phyloP scores from a whole-genome alignment of 2,888 invertebrate genomes.

The Neoitamus cyanurus region DNA sequence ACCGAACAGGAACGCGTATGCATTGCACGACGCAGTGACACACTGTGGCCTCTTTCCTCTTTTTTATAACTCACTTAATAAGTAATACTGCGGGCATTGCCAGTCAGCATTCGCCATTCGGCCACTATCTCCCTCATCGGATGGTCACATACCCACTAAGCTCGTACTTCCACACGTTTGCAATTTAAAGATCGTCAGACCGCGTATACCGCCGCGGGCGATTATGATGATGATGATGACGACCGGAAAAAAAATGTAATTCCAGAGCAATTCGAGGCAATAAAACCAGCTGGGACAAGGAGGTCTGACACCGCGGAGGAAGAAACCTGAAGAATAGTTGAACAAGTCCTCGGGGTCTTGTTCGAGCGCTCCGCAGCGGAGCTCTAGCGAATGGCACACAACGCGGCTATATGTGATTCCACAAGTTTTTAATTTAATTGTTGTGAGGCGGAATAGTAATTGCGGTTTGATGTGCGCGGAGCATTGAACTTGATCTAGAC shows the following conservation, averaged over 20 bases:
- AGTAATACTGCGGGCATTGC: background rate
- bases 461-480: background rate
- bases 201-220: background rate
- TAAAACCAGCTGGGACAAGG: background rate
- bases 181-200: background rate
- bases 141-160: background rate
- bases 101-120: background rate
- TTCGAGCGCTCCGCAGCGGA: background rate
- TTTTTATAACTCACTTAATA: no score
- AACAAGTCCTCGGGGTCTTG: background rate
- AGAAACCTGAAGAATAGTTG: background rate
- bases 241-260: background rate
- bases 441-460: background rate
- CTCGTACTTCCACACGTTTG: background rate
- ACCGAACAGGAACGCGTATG: background rate
- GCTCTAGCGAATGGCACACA: background rate
- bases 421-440: background rate
- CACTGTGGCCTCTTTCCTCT: background rate
- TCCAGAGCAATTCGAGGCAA: background rate
- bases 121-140: background rate
- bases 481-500: background rate
- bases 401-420: background rate
- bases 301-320: background rate
- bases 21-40: background rate
- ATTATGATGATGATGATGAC: background rate